Evolutionary conservation across 2,888 invertebrate species (phyloP).

Genomic region (Andrena bicolor): DNA sequence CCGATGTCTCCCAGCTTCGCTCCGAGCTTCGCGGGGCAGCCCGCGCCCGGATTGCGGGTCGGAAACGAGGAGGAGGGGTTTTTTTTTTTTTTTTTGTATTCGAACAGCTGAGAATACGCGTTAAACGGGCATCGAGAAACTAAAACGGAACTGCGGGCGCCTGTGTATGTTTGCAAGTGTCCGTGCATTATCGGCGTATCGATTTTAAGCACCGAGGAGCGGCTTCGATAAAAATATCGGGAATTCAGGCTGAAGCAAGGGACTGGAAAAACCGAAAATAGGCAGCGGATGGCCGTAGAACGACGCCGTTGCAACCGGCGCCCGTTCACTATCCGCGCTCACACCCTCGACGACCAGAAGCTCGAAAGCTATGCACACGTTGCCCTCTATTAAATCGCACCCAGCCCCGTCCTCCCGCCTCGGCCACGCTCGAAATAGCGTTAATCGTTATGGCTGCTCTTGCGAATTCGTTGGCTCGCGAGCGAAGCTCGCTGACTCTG

Average conservation of each 20-base stretch:
- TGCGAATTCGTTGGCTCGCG: neutral
- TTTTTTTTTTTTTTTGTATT: too few species aligned
- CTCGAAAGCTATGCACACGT: slow-evolving; percentile 36
- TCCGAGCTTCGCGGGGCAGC: too few species aligned
- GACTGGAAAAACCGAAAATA: slow-evolving; percentile 63
- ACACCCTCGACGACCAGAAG: slow-evolving; percentile 21
- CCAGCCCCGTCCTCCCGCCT: slow-evolving; percentile 3
- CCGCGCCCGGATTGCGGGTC: too few species aligned
- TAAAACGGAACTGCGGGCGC: slow-evolving; percentile 14
- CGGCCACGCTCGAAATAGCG: slow-evolving; percentile 40
- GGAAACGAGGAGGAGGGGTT: too few species aligned
- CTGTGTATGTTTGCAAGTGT: slow-evolving; percentile 50
- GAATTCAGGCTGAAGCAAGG: slow-evolving; percentile 62
- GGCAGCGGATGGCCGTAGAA: slow-evolving; percentile 44
- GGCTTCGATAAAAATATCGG: slow-evolving; percentile 61
- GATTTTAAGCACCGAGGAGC: slow-evolving; percentile 53
- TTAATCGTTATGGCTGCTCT: slow-evolving; percentile 17
- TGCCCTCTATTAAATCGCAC: slow-evolving; percentile 23
- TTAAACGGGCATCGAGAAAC: neutral
- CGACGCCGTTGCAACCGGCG: slow-evolving; percentile 39
- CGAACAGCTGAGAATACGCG: too few species aligned
- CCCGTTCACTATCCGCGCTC: slow-evolving; percentile 36
- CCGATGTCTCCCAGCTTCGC: too few species aligned
- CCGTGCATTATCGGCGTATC: slow-evolving; percentile 62
- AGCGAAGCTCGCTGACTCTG: too few species aligned